Evolutionary conservation across 2,888 invertebrate species (phyloP), one percentile per base, ranked within the genome.

Genomic region (Melanophora roralis): DNA sequence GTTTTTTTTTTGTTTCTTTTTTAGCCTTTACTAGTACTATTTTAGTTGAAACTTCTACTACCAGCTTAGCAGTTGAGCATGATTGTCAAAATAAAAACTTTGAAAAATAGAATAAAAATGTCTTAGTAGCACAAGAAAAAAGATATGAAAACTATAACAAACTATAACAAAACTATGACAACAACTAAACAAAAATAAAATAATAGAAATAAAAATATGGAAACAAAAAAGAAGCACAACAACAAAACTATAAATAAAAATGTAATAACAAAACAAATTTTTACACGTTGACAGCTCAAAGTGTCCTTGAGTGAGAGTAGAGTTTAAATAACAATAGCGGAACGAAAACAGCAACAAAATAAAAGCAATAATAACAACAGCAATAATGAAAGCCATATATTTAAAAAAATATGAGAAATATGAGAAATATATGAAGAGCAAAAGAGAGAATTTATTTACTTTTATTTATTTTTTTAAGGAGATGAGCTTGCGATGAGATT

Each of bases 291-390:
- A 82, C 82, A 83, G 81, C 76, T 76, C 74, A 62, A 72, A 83
- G 84, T 86, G 87, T 86, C 87, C 87, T 87, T 88, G 88, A 86
- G 85, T 77, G 82, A 76, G 80, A 74, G 64, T 85, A 85, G 82
- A 85, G 84, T 84, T 83, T 81, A 81, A 83, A 79, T 82, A 78
- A 78, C 60, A 51, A 71, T 19, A 65, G 40, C 23, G n/a, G n/a
- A n/a, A n/a, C n/a, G n/a, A 77, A 57, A 12, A 53, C 68, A 23
- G 23, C 53, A 62, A 32, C 49, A 53, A 21, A 32, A n/a, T n/a
- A n/a, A n/a, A n/a, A n/a, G n/a, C n/a, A n/a, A n/a, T n/a, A 43
- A 47, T 19, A 51, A 8, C 67, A 65, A 38, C 51, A 47, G 51
- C n/a, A 21, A 11, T 19, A 51, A 69, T 34, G 34, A 9, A 12